These are phyloP conservation scores for Oryzias javanicus DNA, from an alignment of 2,113 vertebrate species.

Conservation along the genomic window DNA sequence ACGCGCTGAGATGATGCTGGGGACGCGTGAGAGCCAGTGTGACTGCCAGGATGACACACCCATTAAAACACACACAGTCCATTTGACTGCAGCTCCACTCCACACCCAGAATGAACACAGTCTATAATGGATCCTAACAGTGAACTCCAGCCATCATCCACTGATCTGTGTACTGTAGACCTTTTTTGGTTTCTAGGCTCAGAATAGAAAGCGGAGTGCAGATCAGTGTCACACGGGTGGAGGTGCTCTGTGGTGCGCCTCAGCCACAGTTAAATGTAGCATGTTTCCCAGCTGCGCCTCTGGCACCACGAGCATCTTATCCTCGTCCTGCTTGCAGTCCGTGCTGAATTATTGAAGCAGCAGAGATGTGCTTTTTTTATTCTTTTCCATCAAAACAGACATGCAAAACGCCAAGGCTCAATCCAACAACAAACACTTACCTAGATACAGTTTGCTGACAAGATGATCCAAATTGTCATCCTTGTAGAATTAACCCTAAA, in stretches of 20 bases:
- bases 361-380: slow-evolving; percentile 19
- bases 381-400: slow-evolving; percentile 47
- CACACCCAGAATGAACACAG: slow-evolving; percentile 36
- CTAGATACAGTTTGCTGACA: slow-evolving; percentile 3
- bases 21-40: slow-evolving; percentile 44
- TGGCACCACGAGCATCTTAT: slow-evolving; percentile 37
- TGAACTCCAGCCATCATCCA: slow-evolving; percentile 9
- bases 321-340: slow-evolving; percentile 28
- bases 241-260: slow-evolving; percentile 21
- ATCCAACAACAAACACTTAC: slow-evolving; percentile 18
- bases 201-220: background rate
- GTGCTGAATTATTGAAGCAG: slow-evolving; percentile 56
- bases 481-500: too few relatives aligned
- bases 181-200: background rate
- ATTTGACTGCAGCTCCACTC: slow-evolving; percentile 29
- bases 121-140: slow-evolving; percentile 8
- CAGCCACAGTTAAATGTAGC: slow-evolving; percentile 17
- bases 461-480: background rate
- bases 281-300: slow-evolving; percentile 41
- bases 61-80: slow-evolving; percentile 61
- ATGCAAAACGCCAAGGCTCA: slow-evolving; percentile 27
- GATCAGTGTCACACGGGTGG: slow-evolving; percentile 2
- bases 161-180: background rate
- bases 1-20: slow-evolving; percentile 39
- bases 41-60: slow-evolving; percentile 49